Base-by-base conservation (phyloP, 2,888 invertebrate genomes). In the Drosophila mimetica region DNA sequence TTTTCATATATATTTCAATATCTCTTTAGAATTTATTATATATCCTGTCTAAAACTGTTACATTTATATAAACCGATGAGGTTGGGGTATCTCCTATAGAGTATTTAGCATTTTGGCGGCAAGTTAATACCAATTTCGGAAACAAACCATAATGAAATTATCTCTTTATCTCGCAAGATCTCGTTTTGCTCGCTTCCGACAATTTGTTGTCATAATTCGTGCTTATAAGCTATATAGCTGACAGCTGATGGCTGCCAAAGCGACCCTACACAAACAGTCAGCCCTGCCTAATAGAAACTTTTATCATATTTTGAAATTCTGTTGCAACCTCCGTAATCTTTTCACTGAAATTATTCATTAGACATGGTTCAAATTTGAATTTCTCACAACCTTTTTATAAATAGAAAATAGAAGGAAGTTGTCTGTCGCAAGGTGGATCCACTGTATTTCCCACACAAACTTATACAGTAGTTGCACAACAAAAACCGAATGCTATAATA, bases 141-240 rank as follows among this genome's bases (percentile, higher is more conserved):
- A 4, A 30, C 11, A 30, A 30, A 30, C 9, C 30, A 11, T 11
- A 11, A 30, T 30, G 11, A 11, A 30, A 11, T 9, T 3, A 30
- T 30, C 2, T 8, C 30, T 30, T 30, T 30, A 30, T 30, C 30
- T 30, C 11, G 9, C 11, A 18, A 18, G n/a, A 44, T 44, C 14
- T 16, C 25, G n/a, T 4, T 5, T 5, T 5, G 14, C 25, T 28
- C 14, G 25, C 25, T 28, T 14, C 5, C 14, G 4, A n/a, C 44
- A 44, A 44, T 28, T 44, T 44, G 42, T 44, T 44, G 25, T 25
- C 42, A n/a, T 42, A n/a, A 42, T 42, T 42, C 25, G 42, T 44
- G 42, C 42, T 16, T 16, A 44, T 28, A 16, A 28, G 44, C 11
- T 44, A 28, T 44, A 28, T 14, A 28, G 11, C 28, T 30, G 13